These are phyloP conservation scores for Sebastes alutus DNA, from an alignment of 2,797 vertebrate species.

Conservation along the genomic window DNA sequence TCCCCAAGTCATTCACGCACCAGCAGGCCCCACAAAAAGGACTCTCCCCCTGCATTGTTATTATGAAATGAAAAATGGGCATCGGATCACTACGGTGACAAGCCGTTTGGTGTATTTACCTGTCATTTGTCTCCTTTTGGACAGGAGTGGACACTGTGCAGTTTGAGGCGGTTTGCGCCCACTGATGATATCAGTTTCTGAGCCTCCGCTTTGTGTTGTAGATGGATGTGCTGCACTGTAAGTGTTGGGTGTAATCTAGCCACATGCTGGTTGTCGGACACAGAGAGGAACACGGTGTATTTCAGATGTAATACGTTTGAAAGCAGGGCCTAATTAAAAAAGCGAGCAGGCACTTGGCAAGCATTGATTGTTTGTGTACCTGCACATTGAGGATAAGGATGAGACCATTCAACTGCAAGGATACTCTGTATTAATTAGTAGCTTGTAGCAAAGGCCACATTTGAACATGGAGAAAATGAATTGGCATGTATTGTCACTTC, in stretches of 20 bases:
- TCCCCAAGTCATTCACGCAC: slow-evolving; percentile 72
- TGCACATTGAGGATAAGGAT: slow-evolving; percentile 73
- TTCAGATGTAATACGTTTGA: slow-evolving; percentile 71
- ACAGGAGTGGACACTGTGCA: slow-evolving; percentile 64
- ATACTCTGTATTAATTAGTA: slow-evolving; percentile 72
- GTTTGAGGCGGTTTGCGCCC: slow-evolving; percentile 31
- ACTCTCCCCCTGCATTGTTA: slow-evolving; percentile 69
- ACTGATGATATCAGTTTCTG: slow-evolving; percentile 64
- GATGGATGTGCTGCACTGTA: slow-evolving; percentile 62
- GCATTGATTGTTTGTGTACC: slow-evolving; percentile 78
- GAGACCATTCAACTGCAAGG: slow-evolving; percentile 62
- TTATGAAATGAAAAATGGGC: slow-evolving; percentile 76
- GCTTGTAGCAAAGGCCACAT: slow-evolving; percentile 56
- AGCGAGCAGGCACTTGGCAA: slow-evolving; percentile 70
- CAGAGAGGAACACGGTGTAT: slow-evolving; percentile 62
- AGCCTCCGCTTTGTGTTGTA: slow-evolving; percentile 45
- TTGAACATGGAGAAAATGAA: slow-evolving; percentile 56
- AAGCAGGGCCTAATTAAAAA: slow-evolving; percentile 77
- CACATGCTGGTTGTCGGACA: slow-evolving; percentile 67
- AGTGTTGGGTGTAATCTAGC: slow-evolving; percentile 60
- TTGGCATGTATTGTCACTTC: slow-evolving; percentile 40
- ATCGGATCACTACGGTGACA: slow-evolving; percentile 61
- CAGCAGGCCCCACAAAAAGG: slow-evolving; percentile 58
- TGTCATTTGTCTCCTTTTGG: slow-evolving; percentile 75
- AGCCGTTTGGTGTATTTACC: slow-evolving; percentile 74